These are phyloP conservation scores for Petroica traversi DNA, from an alignment of 2,113 vertebrate genomes.

Conservation along the genomic window DNA sequence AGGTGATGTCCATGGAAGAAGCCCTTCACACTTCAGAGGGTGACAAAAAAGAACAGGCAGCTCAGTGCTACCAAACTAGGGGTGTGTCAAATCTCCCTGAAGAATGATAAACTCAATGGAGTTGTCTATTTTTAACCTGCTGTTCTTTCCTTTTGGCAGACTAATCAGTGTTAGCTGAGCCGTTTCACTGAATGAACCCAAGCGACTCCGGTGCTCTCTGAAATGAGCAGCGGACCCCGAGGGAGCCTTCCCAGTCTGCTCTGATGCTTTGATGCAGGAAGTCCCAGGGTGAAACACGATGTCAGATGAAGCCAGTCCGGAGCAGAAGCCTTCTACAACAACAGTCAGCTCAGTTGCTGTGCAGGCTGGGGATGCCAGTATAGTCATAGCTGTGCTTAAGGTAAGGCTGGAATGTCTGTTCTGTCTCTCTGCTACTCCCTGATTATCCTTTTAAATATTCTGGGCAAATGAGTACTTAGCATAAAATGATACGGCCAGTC, in stretches of 20 bases:
- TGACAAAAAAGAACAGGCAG: conserved; percentile 66
- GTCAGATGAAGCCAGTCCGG: conserved; percentile 63
- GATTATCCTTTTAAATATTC: not conserved
- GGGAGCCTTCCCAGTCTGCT: not conserved
- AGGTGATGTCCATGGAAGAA: conserved; percentile 47
- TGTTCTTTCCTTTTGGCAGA: conserved; percentile 81
- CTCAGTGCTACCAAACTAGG: conserved; percentile 77
- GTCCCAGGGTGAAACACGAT: conserved; percentile 50
- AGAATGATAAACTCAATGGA: conserved; percentile 85
- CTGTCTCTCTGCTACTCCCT: not conserved
- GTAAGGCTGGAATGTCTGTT: conserved; percentile 63
- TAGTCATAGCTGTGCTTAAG: conserved; percentile 84
- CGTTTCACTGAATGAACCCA: conserved; percentile 71
- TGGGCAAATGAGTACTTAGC: not conserved
- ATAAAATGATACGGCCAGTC: not conserved
- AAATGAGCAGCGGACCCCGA: conserved; percentile 4
- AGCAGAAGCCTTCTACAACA: conserved; percentile 75
- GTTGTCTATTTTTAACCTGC: conserved; percentile 88
- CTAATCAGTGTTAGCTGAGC: conserved; percentile 70
- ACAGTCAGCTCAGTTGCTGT: conserved; percentile 85
- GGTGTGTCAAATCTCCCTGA: conserved; percentile 78
- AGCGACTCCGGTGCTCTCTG: conserved; percentile 24
- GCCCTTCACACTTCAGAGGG: conserved; percentile 57
- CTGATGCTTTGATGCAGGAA: not conserved
- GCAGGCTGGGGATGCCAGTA: conserved; percentile 81